A percentile compares a stretch with the other conserved stretches of the same genome.
Evolutionary conservation across 2,888 invertebrate genomes (phyloP).

Genomic region (Chrysolina americana): DNA sequence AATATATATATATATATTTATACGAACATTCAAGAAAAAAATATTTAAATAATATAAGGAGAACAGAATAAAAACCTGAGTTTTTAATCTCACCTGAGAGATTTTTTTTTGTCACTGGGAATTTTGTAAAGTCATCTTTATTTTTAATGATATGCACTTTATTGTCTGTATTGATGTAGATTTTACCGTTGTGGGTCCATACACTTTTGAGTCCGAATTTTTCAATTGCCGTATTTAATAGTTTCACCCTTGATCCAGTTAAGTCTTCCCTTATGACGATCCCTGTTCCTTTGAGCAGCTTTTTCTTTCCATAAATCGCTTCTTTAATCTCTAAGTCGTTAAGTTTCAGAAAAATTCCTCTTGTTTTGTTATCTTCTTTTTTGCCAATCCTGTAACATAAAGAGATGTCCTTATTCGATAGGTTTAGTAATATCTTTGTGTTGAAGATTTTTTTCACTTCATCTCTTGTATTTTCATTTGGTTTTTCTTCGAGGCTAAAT

Average conservation of each 20-base stretch:
- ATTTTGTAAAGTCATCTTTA: background rate
- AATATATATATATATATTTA: background rate
- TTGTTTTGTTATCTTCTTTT: background rate
- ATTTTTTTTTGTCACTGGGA: background rate
- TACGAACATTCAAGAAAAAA: too few relatives aligned
- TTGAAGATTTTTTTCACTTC: constrained; percentile 23
- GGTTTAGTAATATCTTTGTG: constrained; percentile 14
- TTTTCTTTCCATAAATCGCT: background rate
- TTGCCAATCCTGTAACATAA: background rate
- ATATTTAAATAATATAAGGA: background rate
- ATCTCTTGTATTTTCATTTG: constrained; percentile 26
- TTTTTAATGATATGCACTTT: constrained; percentile 18
- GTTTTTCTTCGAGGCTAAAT: constrained; percentile 28
- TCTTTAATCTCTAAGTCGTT: background rate
- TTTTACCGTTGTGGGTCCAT: constrained; percentile 18
- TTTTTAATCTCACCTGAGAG: background rate
- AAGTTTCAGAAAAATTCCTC: background rate
- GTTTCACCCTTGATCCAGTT: background rate
- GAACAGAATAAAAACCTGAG: background rate
- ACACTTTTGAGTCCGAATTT: constrained; percentile 11
- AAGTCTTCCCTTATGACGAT: background rate
- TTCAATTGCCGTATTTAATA: background rate
- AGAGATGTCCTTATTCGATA: background rate
- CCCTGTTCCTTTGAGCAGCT: background rate
- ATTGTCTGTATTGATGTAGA: constrained; percentile 19